Base-by-base conservation (phyloP, 2,888 invertebrate species). In the Nomada ferruginata region DNA sequence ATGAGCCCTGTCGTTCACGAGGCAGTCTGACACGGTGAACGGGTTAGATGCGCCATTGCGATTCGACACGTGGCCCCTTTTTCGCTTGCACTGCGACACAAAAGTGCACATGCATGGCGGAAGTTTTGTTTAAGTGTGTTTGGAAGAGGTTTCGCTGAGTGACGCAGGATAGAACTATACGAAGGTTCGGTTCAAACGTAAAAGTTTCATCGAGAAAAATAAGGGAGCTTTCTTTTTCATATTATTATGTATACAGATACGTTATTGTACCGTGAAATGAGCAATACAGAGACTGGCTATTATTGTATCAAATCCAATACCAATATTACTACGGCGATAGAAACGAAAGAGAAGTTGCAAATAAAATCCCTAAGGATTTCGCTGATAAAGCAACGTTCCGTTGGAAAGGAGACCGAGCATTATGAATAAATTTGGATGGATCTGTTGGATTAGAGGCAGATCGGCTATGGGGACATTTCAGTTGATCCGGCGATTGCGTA, bases 401-500 rank as follows among this genome's bases (percentile, higher is more conserved):
- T 20, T 52, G 13, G 60, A 44, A 55, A 55, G 53, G 44, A 23
- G 61, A 11, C 13, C 5, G 15, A n/a, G 47, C n/a, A 57, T 66
- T 66, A 52, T 61, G 78, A 78, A 76, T 79, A 79, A 79, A 79
- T 79, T 79, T 61, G 13, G 18, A 18, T 15, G 0, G n/a, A 47
- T 26, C 10, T 23, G 29, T 13, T 18, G 70, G 69, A 81, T 74
- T 73, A 79, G 57, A 52, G 23, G 63, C 65, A 63, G 79, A 83
- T 79, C 47, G 60, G 79, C 50, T 55, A 13, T 13, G 73, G 65
- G 69, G 76, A 72, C 76, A 79, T 69, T 85, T 53, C 59, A 53
- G 68, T 61, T 76, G 85, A 85, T 87, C 78, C 77, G 65, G 69
- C 68, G 76, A 83, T 82, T 64, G 76, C 77, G 85, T 86, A 86